Evolutionary conservation across 2,888 invertebrate genomes (phyloP).

Genomic region (Oligia latruncula): DNA sequence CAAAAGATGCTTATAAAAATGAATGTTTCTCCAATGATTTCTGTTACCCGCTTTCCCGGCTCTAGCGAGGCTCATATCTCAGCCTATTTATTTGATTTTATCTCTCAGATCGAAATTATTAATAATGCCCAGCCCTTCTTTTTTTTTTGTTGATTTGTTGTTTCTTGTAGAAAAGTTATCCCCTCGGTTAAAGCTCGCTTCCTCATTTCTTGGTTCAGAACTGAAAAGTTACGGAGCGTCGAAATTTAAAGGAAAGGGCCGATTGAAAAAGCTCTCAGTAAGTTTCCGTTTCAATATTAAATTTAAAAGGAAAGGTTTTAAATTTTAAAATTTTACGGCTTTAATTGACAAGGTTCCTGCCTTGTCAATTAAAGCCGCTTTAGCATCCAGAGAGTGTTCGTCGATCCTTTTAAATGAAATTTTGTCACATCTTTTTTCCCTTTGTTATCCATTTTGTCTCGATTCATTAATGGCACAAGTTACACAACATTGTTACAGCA

Average conservation of each 20-base stretch:
- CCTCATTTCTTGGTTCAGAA: constrained; percentile 20
- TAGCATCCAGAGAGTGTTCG: neutral
- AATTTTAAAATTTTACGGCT: neutral
- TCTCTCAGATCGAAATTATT: neutral
- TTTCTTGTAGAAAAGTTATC: neutral
- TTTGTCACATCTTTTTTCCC: neutral
- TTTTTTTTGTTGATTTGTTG: neutral
- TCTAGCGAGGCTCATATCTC: neutral
- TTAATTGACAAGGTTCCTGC: no score
- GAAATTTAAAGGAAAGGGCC: constrained; percentile 19
- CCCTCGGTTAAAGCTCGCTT: constrained; percentile 9
- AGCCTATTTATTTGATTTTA: neutral
- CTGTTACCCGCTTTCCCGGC: neutral
- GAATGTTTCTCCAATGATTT: neutral
- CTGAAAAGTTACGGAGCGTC: constrained; percentile 19
- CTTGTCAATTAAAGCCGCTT: constrained; percentile 6
- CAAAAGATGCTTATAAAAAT: neutral
- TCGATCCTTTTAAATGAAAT: neutral
- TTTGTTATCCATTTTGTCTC: neutral
- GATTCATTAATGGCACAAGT: neutral
- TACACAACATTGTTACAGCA: neutral
- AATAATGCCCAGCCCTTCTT: neutral
- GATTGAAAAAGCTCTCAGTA: constrained; percentile 3
- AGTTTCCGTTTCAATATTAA: neutral
- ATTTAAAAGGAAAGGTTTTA: neutral